Percentiles rank a stretch among this genome's conserved stretches.
phyloP scores from a whole-genome alignment of 2,797 vertebrate species.

The Botia kubotai region DNA sequence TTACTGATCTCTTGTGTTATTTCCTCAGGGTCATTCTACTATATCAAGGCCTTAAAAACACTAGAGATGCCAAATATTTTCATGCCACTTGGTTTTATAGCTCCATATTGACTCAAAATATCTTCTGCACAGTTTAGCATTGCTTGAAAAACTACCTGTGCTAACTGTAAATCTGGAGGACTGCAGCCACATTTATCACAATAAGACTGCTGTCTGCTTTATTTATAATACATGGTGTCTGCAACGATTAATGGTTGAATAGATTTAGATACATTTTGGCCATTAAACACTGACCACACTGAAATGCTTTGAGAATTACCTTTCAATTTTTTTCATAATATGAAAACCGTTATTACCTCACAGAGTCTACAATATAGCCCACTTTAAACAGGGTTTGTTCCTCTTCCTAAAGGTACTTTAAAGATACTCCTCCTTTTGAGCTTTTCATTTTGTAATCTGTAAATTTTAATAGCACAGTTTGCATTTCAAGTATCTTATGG shows the following conservation, averaged over 20 bases:
- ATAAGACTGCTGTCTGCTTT: not conserved
- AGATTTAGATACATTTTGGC: not conserved
- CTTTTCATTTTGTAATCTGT: not conserved
- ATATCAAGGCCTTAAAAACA: not conserved
- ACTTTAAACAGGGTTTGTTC: not conserved
- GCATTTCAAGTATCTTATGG: not conserved
- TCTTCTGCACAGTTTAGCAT: not conserved
- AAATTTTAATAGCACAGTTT: not conserved
- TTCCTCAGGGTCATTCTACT: not conserved
- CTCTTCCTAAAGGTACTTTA: not conserved
- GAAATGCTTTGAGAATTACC: not conserved
- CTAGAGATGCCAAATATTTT: not conserved
- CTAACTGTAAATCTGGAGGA: not conserved
- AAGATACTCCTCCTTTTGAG: not conserved
- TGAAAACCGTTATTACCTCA: not conserved
- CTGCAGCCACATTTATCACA: not conserved
- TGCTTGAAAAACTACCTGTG: not conserved
- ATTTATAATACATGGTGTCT: not conserved
- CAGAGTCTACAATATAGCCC: not conserved
- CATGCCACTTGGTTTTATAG: not conserved
- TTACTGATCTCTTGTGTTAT: not conserved
- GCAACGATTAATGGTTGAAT: not conserved
- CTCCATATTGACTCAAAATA: not conserved
- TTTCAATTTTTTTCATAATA: too few species aligned
- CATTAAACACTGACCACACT: not conserved